A percentile compares a stretch with the other conserved stretches of the same genome.
phyloP scores from a whole-genome alignment of 2,888 invertebrate species.

The Ceramica pisi region DNA sequence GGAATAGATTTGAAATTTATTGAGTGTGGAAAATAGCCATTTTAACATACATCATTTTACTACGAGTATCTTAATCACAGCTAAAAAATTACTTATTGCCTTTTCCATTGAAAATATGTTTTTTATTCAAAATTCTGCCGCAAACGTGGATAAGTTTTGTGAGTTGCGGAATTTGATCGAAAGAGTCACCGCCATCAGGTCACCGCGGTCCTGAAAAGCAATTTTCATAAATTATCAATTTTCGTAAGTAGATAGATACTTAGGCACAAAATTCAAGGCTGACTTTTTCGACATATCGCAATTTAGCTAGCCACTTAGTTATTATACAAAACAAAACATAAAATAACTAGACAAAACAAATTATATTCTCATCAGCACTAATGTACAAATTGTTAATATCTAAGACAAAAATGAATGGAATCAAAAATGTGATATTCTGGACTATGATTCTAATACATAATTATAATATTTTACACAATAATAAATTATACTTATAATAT shows the following conservation, averaged over 20 bases:
- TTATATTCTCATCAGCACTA: constrained; percentile 33
- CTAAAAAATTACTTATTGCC: neutral
- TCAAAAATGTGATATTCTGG: neutral
- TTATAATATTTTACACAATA: neutral
- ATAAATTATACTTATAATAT: no score
- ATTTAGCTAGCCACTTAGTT: neutral
- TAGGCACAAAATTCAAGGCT: neutral
- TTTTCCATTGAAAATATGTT: no score
- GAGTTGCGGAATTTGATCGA: no score
- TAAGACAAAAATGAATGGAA: neutral
- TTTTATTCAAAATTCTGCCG: no score
- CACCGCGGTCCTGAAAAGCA: no score
- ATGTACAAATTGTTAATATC: neutral
- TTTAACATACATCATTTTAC: neutral
- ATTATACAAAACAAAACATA: neutral
- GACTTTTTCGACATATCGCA: neutral
- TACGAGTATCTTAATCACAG: neutral
- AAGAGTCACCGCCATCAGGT: no score
- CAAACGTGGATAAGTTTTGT: no score
- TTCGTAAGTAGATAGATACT: neutral
- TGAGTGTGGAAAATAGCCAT: no score
- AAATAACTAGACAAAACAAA: constrained; percentile 11
- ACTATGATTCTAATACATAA: no score
- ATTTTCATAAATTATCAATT: neutral
- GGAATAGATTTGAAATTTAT: no score